Base-by-base conservation (phyloP, 2,888 invertebrate species). In the Leistus spinibarbis region DNA sequence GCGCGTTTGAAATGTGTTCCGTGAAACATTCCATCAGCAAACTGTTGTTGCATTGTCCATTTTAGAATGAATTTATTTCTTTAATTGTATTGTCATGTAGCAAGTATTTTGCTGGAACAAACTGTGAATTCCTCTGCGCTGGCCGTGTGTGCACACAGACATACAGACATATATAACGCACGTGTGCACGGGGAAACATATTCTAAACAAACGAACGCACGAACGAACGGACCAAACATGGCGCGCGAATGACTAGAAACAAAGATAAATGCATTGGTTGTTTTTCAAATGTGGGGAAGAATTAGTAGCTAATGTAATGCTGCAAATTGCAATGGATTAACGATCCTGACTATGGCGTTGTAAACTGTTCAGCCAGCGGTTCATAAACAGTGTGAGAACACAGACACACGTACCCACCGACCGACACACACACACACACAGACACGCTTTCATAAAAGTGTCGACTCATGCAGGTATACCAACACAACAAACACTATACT, bases 321-420 rank as follows among this genome's bases (percentile, higher is more conserved):
- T 60, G 73, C 73, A 73, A 73, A 73, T 67, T 73, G 67, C 73
- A 67, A 67, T 72, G 72, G 57, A 72, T 72, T 72, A 72, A 72
- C 66, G 72, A 65, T 64, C 24, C 65, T 23, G 27, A 62, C 66
- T 57, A 60, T 40, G 62, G 62, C 40, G 72, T 64, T 65, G 71
- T 65, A 65, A 65, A 65, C 56, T 65, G 65, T 56, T 60, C 53
- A 20, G 64, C 60, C 72, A 72, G 72, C n/a, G 27, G 72, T 56
- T 56, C 56, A 24, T 20, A 65, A 72, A 65, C 66, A 72, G 65
- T 72, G 65, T 56, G 23, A 16, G 16, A 5, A 19, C 19, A 57
- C 57, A 57, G 0, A 10, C 40, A 24, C 40, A 40, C 7, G 13
- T 10, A 40, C 40, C 1, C 40, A 40, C 7, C 7, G 10, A 40